phyloP scores from a whole-genome alignment of 2,888 invertebrate genomes.

The Endotricha flammealis region DNA sequence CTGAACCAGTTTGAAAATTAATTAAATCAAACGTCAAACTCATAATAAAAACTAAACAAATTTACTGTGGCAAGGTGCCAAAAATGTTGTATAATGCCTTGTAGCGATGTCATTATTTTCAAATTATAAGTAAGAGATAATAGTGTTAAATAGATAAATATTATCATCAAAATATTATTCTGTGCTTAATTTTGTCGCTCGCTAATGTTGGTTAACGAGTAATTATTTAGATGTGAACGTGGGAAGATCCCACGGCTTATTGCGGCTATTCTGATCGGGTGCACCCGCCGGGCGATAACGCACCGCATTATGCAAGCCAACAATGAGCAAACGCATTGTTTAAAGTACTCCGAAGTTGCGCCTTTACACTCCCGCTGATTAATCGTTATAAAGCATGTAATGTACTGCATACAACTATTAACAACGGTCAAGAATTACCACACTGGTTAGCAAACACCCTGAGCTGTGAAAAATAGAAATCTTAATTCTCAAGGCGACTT shows the following conservation, averaged over 20 bases:
- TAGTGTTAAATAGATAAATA: too few species aligned
- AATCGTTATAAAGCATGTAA: slow-evolving; percentile 32
- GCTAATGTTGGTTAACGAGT: slow-evolving; percentile 56
- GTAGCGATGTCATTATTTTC: too few species aligned
- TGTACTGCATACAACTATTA: slow-evolving; percentile 34
- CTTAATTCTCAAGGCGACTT: slow-evolving; percentile 59
- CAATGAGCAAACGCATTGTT: slow-evolving; percentile 44
- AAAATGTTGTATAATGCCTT: too few species aligned
- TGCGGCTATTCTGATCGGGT: slow-evolving; percentile 44
- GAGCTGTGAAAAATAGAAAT: slow-evolving; percentile 55
- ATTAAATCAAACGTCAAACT: too few species aligned
- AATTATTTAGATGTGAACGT: slow-evolving; percentile 51
- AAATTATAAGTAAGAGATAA: too few species aligned
- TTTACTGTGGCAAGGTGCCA: too few species aligned
- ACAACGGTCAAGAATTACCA: slow-evolving; percentile 37
- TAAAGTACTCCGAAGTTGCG: slow-evolving; percentile 31
- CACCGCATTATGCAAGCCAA: slow-evolving; percentile 37
- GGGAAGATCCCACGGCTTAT: slow-evolving; percentile 64
- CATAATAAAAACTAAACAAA: too few species aligned
- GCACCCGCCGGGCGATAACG: slow-evolving; percentile 53
- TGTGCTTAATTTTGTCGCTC: too few species aligned
- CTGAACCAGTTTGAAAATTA: too few species aligned
- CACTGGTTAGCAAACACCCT: slow-evolving; percentile 51
- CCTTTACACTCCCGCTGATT: slow-evolving; percentile 33
- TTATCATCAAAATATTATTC: too few species aligned